Conservation (phyloP, 92 coral and sea anemone genomes). For the Actinostola sp. region DNA sequence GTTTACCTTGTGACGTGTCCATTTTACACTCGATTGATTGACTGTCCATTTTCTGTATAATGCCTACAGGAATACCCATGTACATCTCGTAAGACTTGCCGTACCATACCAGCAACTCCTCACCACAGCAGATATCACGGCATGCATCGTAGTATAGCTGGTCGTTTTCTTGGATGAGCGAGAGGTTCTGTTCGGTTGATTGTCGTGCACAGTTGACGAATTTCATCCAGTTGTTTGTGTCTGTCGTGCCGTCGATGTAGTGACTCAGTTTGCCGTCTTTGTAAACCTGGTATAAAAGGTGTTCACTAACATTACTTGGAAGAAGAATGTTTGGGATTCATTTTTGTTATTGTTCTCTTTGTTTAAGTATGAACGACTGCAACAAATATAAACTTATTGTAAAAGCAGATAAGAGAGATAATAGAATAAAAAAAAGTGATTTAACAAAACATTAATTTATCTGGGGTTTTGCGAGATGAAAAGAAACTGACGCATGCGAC, state of each 20-base stretch:
- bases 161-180: slow-evolving; percentile 84
- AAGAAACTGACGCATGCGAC: no score
- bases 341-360: neutral
- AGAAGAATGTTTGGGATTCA: neutral
- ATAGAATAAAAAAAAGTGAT: no score
- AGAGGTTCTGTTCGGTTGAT: slow-evolving; percentile 90
- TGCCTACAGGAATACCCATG: slow-evolving; percentile 98
- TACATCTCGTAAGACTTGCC: slow-evolving; percentile 93
- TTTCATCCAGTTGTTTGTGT: slow-evolving; percentile 92
- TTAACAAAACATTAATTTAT: no score
- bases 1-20: slow-evolving; percentile 34
- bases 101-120: slow-evolving; percentile 94
- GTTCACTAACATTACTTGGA: neutral
- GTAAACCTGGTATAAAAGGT: neutral
- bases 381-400: no score
- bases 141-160: slow-evolving; percentile 82
- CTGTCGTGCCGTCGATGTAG: slow-evolving; percentile 84
- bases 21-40: slow-evolving; percentile 39
- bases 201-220: slow-evolving; percentile 95
- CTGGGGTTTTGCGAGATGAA: no score
- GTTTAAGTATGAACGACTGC: no score
- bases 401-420: no score
- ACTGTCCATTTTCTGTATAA: slow-evolving; percentile 91
- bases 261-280: slow-evolving; percentile 89
- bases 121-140: slow-evolving; percentile 84